Percentiles rank a stretch among this genome's conserved stretches.
Conservation (phyloP, 2,888 invertebrate genomes). For the Trachelus troglodyta region DNA sequence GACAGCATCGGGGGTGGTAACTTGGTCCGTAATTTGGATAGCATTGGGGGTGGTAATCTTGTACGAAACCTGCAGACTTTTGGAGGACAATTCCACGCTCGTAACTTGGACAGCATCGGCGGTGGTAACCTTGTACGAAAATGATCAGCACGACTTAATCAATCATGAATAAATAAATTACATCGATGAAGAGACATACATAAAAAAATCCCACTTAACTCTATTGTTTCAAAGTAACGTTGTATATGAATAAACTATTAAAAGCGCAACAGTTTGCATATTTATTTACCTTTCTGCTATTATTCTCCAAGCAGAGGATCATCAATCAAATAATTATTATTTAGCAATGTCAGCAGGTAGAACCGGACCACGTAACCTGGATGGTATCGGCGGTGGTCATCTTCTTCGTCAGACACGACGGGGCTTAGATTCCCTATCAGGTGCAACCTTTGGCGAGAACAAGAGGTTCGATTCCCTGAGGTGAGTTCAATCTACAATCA, state of each 20-base stretch:
- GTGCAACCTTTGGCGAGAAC: conserved; percentile 62
- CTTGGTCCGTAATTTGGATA: conserved; percentile 34
- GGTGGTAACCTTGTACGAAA: conserved; percentile 56
- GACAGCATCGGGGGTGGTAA: conserved; percentile 42
- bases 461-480: conserved; percentile 63
- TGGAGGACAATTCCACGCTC: conserved; percentile 44
- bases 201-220: not conserved
- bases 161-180: not conserved
- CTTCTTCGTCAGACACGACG: conserved; percentile 54
- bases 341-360: conserved; percentile 20
- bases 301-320: not conserved
- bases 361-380: conserved; percentile 42
- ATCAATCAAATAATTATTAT: not conserved
- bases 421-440: conserved; percentile 65
- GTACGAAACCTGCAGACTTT: conserved; percentile 63
- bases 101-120: conserved; percentile 56
- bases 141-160: not conserved
- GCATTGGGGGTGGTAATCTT: conserved; percentile 63
- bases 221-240: not conserved
- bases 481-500: conserved; percentile 37
- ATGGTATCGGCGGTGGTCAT: conserved; percentile 43
- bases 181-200: not conserved
- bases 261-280: not conserved
- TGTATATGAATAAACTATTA: not conserved
- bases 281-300: not conserved